Percentiles rank a stretch among this genome's conserved stretches.
Conservation (phyloP, 1,140 invertebrate genomes). For the Carposina sasakii region DNA sequence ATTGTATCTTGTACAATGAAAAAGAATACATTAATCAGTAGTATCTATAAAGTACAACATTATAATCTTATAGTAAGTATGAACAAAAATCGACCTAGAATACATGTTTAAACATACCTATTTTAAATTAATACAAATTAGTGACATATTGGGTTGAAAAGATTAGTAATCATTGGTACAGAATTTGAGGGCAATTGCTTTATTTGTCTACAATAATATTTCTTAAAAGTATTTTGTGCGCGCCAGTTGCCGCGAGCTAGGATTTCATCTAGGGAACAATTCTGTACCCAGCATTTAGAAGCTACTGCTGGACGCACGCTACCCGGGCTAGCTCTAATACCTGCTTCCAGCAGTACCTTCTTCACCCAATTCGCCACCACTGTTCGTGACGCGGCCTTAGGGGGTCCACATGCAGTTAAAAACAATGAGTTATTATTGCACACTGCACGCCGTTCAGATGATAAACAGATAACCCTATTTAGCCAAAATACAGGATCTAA, state of each 20-base stretch:
- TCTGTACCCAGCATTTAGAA: constrained; percentile 22
- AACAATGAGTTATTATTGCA: neutral
- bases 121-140: no score
- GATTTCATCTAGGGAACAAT: constrained; percentile 26
- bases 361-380: neutral
- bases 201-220: constrained; percentile 27
- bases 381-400: constrained; percentile 4
- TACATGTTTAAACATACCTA: no score
- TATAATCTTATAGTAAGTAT: no score
- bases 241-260: constrained; percentile 29
- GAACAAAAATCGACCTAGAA: no score
- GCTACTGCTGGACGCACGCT: constrained; percentile 28
- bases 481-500: constrained; percentile 3
- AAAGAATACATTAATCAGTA: no score
- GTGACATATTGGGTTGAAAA: no score
- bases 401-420: neutral
- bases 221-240: constrained; percentile 24
- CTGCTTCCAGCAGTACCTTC: neutral
- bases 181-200: no score
- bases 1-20: no score
- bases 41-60: no score
- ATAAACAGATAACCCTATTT: neutral
- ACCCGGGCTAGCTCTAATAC: constrained; percentile 24
- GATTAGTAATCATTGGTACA: no score
- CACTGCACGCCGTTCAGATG: neutral